Percentiles rank a stretch among this genome's conserved stretches.
These are phyloP conservation scores for Calameuta pallipes DNA, from an alignment of 2,888 invertebrate species.

Conservation along the genomic window DNA sequence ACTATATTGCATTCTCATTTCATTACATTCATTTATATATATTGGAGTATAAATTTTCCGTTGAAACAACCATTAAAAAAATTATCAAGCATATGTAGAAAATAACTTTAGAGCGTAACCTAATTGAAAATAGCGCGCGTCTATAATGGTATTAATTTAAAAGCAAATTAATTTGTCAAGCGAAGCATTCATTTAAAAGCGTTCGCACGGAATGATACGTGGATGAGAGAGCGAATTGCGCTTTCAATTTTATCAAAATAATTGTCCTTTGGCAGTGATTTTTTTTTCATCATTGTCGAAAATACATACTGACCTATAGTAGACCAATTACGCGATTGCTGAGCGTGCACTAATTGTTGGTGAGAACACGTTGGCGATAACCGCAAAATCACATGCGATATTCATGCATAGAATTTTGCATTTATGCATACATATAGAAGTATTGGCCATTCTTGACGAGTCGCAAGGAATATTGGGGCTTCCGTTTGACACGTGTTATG, in stretches of 20 bases:
- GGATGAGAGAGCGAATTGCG: conserved; percentile 23
- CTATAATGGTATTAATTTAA: conserved; percentile 47
- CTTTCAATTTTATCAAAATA: conserved; percentile 36
- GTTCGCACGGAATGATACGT: conserved; percentile 44
- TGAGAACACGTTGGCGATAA: not conserved
- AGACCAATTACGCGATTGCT: not conserved
- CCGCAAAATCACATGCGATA: not conserved
- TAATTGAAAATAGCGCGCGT: conserved; percentile 41
- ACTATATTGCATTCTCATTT: not conserved
- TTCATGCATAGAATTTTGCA: not conserved
- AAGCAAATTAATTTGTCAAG: conserved; percentile 43
- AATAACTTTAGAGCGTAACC: conserved; percentile 39
- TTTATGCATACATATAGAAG: not conserved
- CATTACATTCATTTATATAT: not conserved
- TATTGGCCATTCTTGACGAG: not conserved
- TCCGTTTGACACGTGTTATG: not conserved
- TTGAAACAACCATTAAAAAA: not conserved
- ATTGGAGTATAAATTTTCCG: not conserved
- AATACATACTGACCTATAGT: not conserved
- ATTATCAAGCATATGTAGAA: conserved; percentile 24
- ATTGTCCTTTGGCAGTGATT: conserved; percentile 30
- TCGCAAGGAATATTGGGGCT: not conserved
- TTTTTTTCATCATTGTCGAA: not conserved
- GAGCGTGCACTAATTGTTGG: not conserved
- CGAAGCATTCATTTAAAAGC: conserved; percentile 48